Evolutionary conservation across 2,888 invertebrate genomes (phyloP), one percentile per base, ranked within the genome.

Genomic region (Hermodice carunculata): DNA sequence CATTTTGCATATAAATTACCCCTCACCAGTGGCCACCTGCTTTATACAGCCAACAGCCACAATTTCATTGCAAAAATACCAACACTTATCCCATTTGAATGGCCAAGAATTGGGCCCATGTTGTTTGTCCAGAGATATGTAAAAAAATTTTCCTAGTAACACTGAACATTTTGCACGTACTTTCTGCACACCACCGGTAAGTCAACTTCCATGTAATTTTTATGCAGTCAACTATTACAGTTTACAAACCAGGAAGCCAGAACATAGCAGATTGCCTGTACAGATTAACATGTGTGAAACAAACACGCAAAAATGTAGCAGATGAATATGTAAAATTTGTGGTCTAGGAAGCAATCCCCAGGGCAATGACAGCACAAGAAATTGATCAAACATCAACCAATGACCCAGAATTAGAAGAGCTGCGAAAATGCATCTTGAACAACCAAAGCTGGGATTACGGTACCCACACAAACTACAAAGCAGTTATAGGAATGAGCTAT

Each of bases 191-290:
- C 5, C 69, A 66, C 66, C 64, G 63, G 6, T 70, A 66, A 34
- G 60, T 64, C 37, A 49, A 43, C 19, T 64, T 68, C 51, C 37
- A 66, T 40, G 19, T 63, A 1, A 67, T 34, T 40, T 71, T 0
- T 48, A 58, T 40, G 71, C 63, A 28, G 43, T 51, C 14, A 43
- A 67, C 3, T 73, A 32, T 37, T 17, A 62, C 73, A 8, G 22
- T 42, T 8, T 67, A 76, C 51, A 58, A 61, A 24, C 61, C 73
- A n/a, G 74, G 75, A 3, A 32, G 28, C 37, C 62, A 66, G 32
- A 76, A 75, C 43, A 66, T 65, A 22, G 58, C 57, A 28, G 51
- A n/a, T n/a, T n/a, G n/a, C n/a, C n/a, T n/a, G n/a, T n/a, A n/a
- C n/a, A n/a, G n/a, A 64, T 31, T n/a, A n/a, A n/a, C n/a, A n/a